phyloP scores from a whole-genome alignment of 2,797 vertebrate species.

The Chaetophractus vellerosus region DNA sequence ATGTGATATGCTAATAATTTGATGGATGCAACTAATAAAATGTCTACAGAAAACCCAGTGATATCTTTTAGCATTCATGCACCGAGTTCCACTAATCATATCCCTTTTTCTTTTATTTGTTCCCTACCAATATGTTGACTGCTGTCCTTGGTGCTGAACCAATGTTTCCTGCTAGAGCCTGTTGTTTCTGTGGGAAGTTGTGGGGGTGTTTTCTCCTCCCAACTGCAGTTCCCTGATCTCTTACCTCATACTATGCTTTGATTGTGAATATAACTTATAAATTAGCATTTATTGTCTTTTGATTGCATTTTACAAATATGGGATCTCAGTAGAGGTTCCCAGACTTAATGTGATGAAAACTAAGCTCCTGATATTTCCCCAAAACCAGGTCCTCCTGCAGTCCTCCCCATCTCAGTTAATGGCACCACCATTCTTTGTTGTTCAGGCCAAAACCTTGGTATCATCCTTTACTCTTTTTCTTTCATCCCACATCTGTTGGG shows the following conservation, averaged over 20 bases:
- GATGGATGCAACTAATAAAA: slow-evolving; percentile 36
- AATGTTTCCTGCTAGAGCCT: background rate
- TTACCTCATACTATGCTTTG: background rate
- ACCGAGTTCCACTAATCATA: background rate
- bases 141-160: slow-evolving; percentile 78
- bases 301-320: background rate
- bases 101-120: background rate
- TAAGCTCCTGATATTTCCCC: background rate
- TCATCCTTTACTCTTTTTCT: background rate
- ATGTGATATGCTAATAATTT: slow-evolving; percentile 29
- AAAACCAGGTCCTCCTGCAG: background rate
- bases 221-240: background rate
- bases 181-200: background rate
- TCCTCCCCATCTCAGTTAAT: background rate
- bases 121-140: fast-evolving
- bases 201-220: slow-evolving; percentile 15
- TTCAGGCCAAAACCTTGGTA: background rate
- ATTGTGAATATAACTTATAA: background rate
- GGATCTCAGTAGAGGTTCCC: background rate
- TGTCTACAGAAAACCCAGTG: background rate
- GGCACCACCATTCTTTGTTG: background rate
- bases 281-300: background rate
- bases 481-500: background rate
- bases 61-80: slow-evolving; percentile 12
- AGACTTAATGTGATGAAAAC: background rate